phyloP scores from a whole-genome alignment of 2,797 vertebrate species.

The Crax fasciolata region DNA sequence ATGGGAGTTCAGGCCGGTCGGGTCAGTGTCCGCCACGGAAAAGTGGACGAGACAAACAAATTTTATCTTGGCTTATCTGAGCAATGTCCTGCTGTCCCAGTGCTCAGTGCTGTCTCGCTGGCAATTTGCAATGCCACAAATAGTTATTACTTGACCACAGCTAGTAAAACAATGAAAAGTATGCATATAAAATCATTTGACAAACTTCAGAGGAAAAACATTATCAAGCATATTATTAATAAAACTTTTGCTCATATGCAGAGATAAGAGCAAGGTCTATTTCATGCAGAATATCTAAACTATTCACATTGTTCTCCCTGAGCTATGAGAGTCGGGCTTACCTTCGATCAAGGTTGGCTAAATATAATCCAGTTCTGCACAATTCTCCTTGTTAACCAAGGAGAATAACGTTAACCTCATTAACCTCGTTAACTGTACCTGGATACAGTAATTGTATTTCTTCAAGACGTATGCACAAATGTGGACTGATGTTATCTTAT shows the following conservation, averaged over 20 bases:
- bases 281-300: neutral
- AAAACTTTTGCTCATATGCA: neutral
- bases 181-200: neutral
- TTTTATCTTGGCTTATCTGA: slow-evolving; percentile 4
- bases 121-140: neutral
- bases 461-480: neutral
- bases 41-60: neutral
- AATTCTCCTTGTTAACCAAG: neutral
- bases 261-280: neutral
- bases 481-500: neutral
- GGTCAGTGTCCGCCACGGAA: neutral
- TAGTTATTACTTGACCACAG: neutral
- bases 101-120: neutral
- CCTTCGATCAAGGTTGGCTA: neutral
- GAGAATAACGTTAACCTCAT: too few relatives aligned
- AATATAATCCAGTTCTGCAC: neutral
- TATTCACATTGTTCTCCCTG: neutral
- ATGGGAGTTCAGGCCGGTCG: neutral
- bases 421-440: too few relatives aligned
- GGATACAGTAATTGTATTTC: neutral
- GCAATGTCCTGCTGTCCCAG: neutral
- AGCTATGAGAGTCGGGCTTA: neutral
- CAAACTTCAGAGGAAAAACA: neutral
- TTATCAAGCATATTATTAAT: neutral
- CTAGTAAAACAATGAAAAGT: neutral